These are phyloP conservation scores for Megastigmus dorsalis DNA, from an alignment of 2,888 invertebrate species.

Conservation along the genomic window DNA sequence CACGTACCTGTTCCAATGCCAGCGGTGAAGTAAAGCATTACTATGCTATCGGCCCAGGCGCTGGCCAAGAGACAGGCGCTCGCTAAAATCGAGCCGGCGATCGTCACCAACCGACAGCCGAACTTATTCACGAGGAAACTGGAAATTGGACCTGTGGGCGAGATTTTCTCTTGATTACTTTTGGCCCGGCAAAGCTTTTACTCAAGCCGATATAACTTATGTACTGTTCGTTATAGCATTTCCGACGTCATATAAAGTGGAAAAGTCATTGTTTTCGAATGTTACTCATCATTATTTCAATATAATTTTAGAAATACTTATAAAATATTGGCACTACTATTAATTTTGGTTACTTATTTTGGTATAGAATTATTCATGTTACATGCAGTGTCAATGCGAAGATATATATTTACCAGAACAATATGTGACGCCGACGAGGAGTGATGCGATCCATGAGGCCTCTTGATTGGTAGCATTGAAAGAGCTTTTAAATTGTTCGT, in stretches of 20 bases:
- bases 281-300: too few species aligned
- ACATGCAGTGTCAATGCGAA: too few species aligned
- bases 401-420: conserved; percentile 90
- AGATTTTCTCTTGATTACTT: too few species aligned
- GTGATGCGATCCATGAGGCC: conserved; percentile 95
- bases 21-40: conserved; percentile 92
- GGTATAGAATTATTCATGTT: too few species aligned
- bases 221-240: too few species aligned
- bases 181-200: too few species aligned
- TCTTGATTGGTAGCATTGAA: conserved; percentile 90
- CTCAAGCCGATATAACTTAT: too few species aligned
- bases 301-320: too few species aligned
- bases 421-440: conserved; percentile 95
- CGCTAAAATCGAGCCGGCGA: conserved; percentile 89
- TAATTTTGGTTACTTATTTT: too few species aligned
- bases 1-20: conserved; percentile 89
- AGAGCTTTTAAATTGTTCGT: conserved; percentile 88
- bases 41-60: conserved; percentile 87
- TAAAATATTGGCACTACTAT: too few species aligned
- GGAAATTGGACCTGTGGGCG: conserved; percentile 96
- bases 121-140: conserved; percentile 96
- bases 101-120: conserved; percentile 94
- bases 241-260: too few species aligned
- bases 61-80: conserved; percentile 86
- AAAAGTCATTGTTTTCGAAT: too few species aligned